A percentile compares a stretch with the other conserved stretches of the same genome.
These are phyloP conservation scores for Pheosia tremula DNA, from an alignment of 2,888 invertebrate species.

Conservation along the genomic window DNA sequence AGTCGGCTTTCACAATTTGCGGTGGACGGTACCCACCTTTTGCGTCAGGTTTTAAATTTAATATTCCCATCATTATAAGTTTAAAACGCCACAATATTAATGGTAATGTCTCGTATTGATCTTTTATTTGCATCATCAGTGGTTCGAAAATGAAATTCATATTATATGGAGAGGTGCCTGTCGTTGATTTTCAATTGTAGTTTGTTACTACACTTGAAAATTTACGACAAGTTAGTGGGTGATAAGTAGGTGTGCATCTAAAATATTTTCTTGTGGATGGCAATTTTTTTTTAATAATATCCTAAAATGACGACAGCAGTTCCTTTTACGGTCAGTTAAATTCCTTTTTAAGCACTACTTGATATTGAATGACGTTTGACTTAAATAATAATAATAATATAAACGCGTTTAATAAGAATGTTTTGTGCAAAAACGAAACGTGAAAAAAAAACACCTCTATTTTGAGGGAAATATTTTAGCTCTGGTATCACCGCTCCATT, in stretches of 20 bases:
- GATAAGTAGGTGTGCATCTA: no score
- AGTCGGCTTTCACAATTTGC: conserved; percentile 56
- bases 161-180: no score
- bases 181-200: no score
- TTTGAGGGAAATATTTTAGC: conserved; percentile 8
- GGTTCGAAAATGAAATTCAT: no score
- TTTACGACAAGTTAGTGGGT: no score
- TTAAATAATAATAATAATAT: background rate
- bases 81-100: conserved; percentile 6
- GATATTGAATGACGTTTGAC: background rate
- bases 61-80: conserved; percentile 33
- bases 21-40: background rate
- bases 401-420: no score
- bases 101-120: background rate
- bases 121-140: background rate
- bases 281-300: no score
- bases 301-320: no score
- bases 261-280: no score
- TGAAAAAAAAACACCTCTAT: background rate
- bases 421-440: no score
- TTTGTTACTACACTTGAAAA: no score
- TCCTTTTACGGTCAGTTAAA: no score
- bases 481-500: conserved; percentile 9
- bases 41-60: conserved; percentile 32
- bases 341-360: background rate